Conservation (phyloP, 2,797 vertebrate genomes). For the Poecilia picta region DNA sequence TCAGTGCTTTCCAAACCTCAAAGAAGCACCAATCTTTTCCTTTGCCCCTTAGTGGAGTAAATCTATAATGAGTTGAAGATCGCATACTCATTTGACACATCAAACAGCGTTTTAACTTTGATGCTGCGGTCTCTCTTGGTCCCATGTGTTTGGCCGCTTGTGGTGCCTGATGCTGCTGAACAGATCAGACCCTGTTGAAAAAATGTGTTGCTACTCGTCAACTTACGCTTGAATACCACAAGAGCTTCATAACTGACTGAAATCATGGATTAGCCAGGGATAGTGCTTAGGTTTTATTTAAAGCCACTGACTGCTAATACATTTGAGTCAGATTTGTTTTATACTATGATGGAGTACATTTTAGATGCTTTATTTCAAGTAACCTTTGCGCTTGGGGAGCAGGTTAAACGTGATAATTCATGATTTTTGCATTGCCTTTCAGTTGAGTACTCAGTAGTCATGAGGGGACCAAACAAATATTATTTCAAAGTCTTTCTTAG, state of each 20-base stretch:
- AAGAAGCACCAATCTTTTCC: neutral
- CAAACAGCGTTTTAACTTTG: neutral
- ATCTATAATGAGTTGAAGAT: constrained; percentile 7
- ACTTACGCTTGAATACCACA: neutral
- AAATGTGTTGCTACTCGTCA: neutral
- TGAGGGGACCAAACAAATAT: constrained; percentile 23
- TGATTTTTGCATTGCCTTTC: constrained; percentile 50
- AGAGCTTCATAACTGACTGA: neutral
- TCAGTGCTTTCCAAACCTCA: neutral
- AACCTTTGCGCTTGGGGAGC: constrained; percentile 21
- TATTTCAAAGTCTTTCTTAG: constrained; percentile 23
- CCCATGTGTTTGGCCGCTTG: neutral
- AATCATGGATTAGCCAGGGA: neutral
- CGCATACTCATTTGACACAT: constrained; percentile 7
- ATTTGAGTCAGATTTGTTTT: neutral
- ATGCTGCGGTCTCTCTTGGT: neutral
- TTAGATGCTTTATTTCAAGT: constrained; percentile 1
- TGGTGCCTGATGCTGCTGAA: neutral
- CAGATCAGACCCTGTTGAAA: neutral
- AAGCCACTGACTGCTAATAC: neutral
- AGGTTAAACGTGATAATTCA: constrained; percentile 50
- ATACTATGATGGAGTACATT: neutral
- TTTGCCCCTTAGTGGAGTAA: neutral
- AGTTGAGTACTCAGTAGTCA: constrained; percentile 22
- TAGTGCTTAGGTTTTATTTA: neutral